Evolutionary conservation across 2,797 vertebrate species (phyloP).

Genomic region (Rhinatrema bivittatum): DNA sequence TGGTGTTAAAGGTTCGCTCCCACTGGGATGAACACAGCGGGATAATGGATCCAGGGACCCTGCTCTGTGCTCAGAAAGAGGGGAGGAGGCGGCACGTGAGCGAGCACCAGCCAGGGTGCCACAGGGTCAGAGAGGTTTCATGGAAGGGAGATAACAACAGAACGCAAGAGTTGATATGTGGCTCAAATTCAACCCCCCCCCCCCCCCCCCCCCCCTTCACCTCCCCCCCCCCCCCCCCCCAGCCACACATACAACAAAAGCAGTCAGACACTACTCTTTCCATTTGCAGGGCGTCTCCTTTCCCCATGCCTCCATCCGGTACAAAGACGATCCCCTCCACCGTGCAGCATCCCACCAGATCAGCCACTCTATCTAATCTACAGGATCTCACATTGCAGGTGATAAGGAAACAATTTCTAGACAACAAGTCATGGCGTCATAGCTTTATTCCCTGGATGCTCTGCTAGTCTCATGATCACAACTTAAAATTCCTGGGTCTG

Average conservation of each 20-base stretch:
- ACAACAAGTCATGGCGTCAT: too few relatives aligned
- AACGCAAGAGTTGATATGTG: conserved; percentile 1
- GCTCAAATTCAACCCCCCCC: neutral
- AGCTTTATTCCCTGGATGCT: too few relatives aligned
- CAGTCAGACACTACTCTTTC: neutral
- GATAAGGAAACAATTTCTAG: too few relatives aligned
- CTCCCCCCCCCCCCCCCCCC: neutral
- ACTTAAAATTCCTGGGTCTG: too few relatives aligned
- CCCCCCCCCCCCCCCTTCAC: neutral
- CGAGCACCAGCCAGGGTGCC: neutral
- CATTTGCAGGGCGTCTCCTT: too few relatives aligned
- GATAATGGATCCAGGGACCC: conserved; percentile 64
- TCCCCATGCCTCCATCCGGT: too few relatives aligned
- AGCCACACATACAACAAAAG: neutral
- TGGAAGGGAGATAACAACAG: conserved; percentile 1
- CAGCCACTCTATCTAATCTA: too few relatives aligned
- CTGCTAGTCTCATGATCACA: too few relatives aligned
- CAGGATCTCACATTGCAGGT: too few relatives aligned
- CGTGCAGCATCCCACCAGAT: neutral
- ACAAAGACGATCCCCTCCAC: too few relatives aligned
- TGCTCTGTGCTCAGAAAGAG: conserved; percentile 52
- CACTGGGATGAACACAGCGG: conserved; percentile 82
- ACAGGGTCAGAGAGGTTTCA: neutral
- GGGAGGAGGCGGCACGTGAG: conserved; percentile 1
- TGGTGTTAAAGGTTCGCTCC: conserved; percentile 82